Base-by-base conservation (phyloP, 2,888 invertebrate species). In the Hypomecis punctinalis region DNA sequence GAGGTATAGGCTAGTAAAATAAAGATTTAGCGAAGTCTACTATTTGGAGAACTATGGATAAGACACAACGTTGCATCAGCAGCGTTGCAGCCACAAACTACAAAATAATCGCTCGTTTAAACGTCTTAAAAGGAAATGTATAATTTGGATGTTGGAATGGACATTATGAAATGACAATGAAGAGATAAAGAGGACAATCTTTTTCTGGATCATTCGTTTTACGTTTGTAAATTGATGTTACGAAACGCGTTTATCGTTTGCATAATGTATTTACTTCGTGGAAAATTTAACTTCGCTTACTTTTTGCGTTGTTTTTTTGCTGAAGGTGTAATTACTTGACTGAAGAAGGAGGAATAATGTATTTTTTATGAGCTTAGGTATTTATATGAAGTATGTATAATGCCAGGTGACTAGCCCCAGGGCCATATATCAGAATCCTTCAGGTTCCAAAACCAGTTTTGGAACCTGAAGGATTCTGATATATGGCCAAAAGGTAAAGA, bases 171-270 rank as follows among this genome's bases (percentile, higher is more conserved):
- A 57, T 52, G 62, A 53, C 47, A 47, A 62, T 36, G 53, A 46
- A 48, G 35, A 62, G 63, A 71, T 69, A 67, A 71, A 70, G 57
- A 62, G 48, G 61, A 65, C 61, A 69, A 71, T 71, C 69, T 69
- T 55, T 66, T 67, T 66, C 56, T 62, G 61, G 52, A 64, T 67
- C 61, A 68, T 66, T 71, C 67, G 64, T 62, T 64, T 61, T 58
- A 47, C 57, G 59, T 58, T 61, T 43, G 48, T 11, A 55, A 56
- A 47, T 56, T 56, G 47, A 48, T 56, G 56, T 56, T 47, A 46
- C 56, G 47, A 56, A 56, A 56, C 56, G n/a, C 46, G 37, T 54
- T 55, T 46, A 46, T 46, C 56, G 8, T 47, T 56, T 39, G 39
- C 13, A 40, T 56, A 23, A 23, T 23, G 23, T 23, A 48, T 56